Evolutionary conservation across 2,113 vertebrate genomes (phyloP).

Genomic region (Parotia lawesii): DNA sequence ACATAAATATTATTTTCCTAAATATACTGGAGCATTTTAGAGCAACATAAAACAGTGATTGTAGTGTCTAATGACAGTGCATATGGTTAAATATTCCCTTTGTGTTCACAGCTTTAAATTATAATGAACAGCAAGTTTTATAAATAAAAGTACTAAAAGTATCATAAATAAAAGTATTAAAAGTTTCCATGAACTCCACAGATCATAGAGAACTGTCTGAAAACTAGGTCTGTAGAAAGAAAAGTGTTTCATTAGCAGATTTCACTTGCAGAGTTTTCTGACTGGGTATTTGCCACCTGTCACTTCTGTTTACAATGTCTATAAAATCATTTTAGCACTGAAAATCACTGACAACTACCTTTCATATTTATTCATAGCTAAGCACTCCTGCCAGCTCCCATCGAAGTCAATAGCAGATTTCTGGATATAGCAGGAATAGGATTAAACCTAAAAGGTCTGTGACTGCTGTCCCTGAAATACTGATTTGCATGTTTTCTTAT

Average conservation of each 20-base stretch:
- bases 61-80: background rate
- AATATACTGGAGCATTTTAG: background rate
- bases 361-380: constrained; percentile 20
- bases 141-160: background rate
- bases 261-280: background rate
- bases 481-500: background rate
- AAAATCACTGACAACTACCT: constrained; percentile 9
- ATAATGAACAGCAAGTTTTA: background rate
- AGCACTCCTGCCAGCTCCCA: background rate
- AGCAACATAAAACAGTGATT: background rate
- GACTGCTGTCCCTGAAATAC: background rate
- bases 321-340: background rate
- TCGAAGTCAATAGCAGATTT: background rate
- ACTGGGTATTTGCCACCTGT: constrained; percentile 7
- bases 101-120: background rate
- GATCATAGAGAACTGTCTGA: background rate
- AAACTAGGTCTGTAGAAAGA: background rate
- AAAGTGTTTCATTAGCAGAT: background rate
- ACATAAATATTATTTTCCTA: background rate
- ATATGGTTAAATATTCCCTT: constrained; percentile 9
- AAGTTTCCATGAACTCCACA: background rate
- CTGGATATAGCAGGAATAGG: background rate
- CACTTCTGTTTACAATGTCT: background rate
- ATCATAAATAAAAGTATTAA: background rate
- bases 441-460: background rate